Conservation (phyloP, 23 tunicate species). For the Halocynthia roretzi region DNA sequence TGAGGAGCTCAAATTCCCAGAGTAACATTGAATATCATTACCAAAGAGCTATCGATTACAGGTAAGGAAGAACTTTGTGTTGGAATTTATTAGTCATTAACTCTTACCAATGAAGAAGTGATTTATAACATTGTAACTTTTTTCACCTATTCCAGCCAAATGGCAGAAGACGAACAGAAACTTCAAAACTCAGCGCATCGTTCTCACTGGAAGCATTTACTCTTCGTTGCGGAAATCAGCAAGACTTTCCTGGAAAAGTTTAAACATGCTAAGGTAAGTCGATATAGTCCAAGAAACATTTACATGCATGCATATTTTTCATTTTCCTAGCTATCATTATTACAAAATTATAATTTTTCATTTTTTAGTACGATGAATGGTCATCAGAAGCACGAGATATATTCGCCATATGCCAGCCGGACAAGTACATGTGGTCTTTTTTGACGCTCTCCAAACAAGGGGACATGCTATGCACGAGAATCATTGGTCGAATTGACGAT, state of each 20-base stretch:
- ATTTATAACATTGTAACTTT: neutral
- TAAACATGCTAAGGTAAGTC: conserved; percentile 55
- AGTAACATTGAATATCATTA: conserved; percentile 84
- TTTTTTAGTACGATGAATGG: conserved; percentile 86
- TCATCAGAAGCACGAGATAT: conserved; percentile 86
- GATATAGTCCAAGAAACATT: too few species aligned
- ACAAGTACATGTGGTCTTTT: conserved; percentile 88
- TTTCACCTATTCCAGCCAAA: conserved; percentile 19
- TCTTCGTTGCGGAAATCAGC: conserved; percentile 45
- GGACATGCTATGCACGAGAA: conserved; percentile 64
- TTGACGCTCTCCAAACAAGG: conserved; percentile 76
- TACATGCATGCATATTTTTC: too few species aligned
- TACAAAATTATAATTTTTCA: neutral
- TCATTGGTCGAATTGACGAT: conserved; percentile 43
- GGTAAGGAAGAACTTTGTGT: conserved; percentile 32
- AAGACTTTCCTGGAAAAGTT: conserved; percentile 35
- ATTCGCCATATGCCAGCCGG: conserved; percentile 73
- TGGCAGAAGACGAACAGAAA: conserved; percentile 50
- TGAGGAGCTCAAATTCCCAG: conserved; percentile 71
- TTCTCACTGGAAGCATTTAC: conserved; percentile 81
- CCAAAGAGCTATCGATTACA: conserved; percentile 59
- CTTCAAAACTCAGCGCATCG: conserved; percentile 27
- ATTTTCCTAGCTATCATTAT: too few species aligned
- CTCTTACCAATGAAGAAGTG: neutral
- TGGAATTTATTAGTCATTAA: neutral